Evolutionary conservation across 1,140 invertebrate genomes (phyloP).

Genomic region (Cydia fagiglandana): DNA sequence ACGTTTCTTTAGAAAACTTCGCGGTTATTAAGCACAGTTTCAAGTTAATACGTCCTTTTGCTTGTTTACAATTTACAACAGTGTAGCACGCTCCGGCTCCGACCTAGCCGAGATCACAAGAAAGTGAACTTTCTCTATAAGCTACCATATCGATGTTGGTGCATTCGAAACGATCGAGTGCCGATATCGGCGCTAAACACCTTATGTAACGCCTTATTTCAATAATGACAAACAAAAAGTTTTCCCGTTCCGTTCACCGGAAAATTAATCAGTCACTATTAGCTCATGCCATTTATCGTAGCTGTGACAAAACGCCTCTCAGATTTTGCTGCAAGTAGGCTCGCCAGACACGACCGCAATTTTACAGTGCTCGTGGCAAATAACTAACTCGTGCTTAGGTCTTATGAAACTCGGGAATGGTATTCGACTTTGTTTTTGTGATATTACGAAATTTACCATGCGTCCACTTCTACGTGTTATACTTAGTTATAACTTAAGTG

Average conservation of each 20-base stretch:
- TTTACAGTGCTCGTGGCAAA: constrained; percentile 4
- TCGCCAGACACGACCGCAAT: constrained; percentile 18
- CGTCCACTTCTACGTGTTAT: background rate
- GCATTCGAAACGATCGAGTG: constrained; percentile 21
- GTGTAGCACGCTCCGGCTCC: constrained; percentile 40
- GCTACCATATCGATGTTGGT: constrained; percentile 23
- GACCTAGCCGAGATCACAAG: constrained; percentile 40
- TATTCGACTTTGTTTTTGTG: background rate
- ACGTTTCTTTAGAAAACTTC: constrained; percentile 16
- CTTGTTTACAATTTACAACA: constrained; percentile 31
- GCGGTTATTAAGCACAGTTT: constrained; percentile 10
- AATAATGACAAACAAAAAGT: constrained; percentile 17
- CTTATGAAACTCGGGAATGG: background rate
- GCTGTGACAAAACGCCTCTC: constrained; percentile 21
- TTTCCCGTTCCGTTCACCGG: constrained; percentile 17
- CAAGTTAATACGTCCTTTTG: constrained; percentile 24
- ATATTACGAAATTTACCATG: background rate
- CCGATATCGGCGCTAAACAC: background rate
- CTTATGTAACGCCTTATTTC: constrained; percentile 25
- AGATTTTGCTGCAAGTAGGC: constrained; percentile 19
- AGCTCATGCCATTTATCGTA: constrained; percentile 12
- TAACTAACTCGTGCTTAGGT: constrained; percentile 5
- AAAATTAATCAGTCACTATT: constrained; percentile 29
- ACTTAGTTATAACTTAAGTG: too few species aligned
- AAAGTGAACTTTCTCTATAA: constrained; percentile 51